Conservation (phyloP, 1,140 invertebrate genomes). For the Alviniconcha marisindica region DNA sequence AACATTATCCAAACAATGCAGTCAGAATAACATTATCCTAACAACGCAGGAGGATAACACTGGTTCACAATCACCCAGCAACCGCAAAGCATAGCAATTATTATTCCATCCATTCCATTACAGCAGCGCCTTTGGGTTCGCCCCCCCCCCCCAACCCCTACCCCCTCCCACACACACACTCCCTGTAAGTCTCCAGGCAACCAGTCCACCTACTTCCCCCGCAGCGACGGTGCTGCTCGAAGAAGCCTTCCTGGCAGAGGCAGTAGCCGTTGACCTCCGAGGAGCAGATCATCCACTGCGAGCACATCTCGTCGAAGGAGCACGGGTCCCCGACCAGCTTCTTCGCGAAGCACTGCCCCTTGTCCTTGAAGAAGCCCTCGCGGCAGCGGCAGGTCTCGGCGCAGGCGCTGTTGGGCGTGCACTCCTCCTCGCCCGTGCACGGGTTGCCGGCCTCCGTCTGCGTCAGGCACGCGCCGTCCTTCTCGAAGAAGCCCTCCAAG, state of each 20-base stretch:
- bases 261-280: slow-evolving; percentile 36
- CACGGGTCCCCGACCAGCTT: slow-evolving; percentile 39
- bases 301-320: slow-evolving; percentile 39
- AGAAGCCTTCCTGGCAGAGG: slow-evolving; percentile 37
- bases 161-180: too few relatives aligned
- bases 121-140: too few relatives aligned
- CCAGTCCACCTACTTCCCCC: slow-evolving; percentile 25
- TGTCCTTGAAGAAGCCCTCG: slow-evolving; percentile 22
- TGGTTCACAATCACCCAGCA: too few relatives aligned
- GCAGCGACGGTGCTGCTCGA: slow-evolving; percentile 13
- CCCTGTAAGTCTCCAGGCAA: too few relatives aligned
- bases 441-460: slow-evolving; percentile 31
- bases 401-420: slow-evolving; percentile 41
- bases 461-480: slow-evolving; percentile 29
- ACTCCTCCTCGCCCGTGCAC: slow-evolving; percentile 37
- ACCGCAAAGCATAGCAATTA: too few relatives aligned
- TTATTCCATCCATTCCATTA: too few relatives aligned
- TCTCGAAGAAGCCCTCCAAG: slow-evolving; percentile 28
- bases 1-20: too few relatives aligned
- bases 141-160: too few relatives aligned
- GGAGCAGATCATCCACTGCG: slow-evolving; percentile 34
- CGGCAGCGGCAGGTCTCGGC: slow-evolving; percentile 24
- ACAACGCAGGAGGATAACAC: too few relatives aligned
- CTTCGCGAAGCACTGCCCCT: slow-evolving; percentile 39
- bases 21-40: too few relatives aligned